Conservation (phyloP, 2,113 vertebrate species). For the Setophaga petechia region DNA sequence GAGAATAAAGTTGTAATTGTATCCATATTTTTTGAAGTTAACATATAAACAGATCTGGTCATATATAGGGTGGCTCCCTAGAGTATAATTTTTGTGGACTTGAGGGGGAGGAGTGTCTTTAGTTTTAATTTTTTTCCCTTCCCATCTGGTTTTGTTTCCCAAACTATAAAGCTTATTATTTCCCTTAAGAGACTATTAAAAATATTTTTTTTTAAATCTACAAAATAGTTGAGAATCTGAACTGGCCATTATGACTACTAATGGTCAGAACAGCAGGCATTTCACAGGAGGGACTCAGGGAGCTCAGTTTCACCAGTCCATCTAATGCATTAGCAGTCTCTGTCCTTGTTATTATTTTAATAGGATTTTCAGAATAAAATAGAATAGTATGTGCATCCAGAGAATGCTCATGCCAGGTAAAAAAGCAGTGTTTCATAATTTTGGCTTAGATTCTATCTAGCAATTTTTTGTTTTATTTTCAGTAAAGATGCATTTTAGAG, state of each 20-base stretch:
- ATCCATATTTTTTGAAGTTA: neutral
- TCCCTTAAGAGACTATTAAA: neutral
- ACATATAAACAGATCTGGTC: neutral
- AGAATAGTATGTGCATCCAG: neutral
- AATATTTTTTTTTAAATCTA: neutral
- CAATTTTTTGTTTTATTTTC: neutral
- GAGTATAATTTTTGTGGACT: neutral
- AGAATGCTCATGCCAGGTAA: neutral
- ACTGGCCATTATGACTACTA: neutral
- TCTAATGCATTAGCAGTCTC: slow-evolving; percentile 2
- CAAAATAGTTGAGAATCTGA: neutral
- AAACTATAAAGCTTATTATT: neutral
- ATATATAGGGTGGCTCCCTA: neutral
- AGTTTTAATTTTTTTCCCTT: neutral
- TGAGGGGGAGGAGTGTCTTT: neutral
- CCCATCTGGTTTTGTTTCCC: neutral
- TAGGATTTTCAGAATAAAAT: slow-evolving; percentile 21
- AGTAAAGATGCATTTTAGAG: neutral
- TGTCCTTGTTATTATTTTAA: neutral
- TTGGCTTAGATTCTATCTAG: neutral
- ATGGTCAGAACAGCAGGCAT: neutral
- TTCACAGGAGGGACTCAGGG: neutral
- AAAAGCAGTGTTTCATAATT: neutral
- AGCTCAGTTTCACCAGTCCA: neutral
- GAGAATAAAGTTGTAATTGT: neutral